Conservation (phyloP, 1,140 invertebrate genomes). For the Asbolus verrucosus region DNA sequence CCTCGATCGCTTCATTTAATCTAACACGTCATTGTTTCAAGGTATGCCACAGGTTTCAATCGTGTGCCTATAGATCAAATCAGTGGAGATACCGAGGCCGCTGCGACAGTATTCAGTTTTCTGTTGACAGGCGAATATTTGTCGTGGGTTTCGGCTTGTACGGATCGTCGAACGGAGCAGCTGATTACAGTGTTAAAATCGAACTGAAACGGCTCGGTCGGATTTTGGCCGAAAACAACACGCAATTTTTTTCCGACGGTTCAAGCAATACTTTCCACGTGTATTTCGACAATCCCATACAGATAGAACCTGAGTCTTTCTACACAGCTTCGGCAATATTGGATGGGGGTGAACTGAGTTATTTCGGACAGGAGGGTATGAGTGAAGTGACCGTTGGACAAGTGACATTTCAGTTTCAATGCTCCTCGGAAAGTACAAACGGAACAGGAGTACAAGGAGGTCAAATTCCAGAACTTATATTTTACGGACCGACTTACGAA, state of each 20-base stretch:
- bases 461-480: conserved; percentile 94
- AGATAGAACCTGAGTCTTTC: conserved; percentile 90
- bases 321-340: conserved; percentile 92
- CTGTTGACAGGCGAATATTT: conserved; percentile 91
- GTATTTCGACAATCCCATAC: conserved; percentile 92
- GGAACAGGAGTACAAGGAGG: conserved; percentile 94
- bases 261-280: conserved; percentile 95
- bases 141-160: conserved; percentile 93
- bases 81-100: conserved; percentile 94
- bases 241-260: conserved; percentile 93
- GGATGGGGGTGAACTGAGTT: conserved; percentile 91
- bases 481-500: conserved; percentile 82
- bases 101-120: conserved; percentile 94
- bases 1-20: not conserved
- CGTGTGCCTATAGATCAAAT: conserved; percentile 95
- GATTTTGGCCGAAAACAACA: conserved; percentile 88
- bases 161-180: conserved; percentile 90
- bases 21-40: conserved; percentile 63
- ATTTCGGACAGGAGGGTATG: conserved; percentile 95
- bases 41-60: conserved; percentile 95
- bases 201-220: conserved; percentile 88
- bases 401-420: conserved; percentile 94
- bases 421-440: conserved; percentile 93
- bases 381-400: conserved; percentile 89
- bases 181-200: conserved; percentile 91